Evolutionary conservation across 2,113 vertebrate species (phyloP).

Genomic region (Toxotes jaculatrix): DNA sequence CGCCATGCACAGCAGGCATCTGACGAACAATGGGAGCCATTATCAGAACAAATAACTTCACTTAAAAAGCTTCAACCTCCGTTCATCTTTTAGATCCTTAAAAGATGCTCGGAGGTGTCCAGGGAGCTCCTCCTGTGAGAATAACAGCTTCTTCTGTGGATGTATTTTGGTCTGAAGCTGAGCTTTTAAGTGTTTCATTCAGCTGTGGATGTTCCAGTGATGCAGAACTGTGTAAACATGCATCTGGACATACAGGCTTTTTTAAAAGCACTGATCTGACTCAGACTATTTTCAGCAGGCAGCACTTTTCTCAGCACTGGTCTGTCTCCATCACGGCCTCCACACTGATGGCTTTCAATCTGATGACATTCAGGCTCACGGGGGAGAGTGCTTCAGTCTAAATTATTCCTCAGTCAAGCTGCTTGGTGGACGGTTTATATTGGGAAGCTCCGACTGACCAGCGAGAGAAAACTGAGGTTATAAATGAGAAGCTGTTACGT

Average conservation of each 20-base stretch:
- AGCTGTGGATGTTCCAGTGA: conserved; percentile 11
- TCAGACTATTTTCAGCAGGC: conserved; percentile 25
- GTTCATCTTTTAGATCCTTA: neutral
- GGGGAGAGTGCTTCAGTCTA: conserved; percentile 16
- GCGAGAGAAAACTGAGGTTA: too few relatives aligned
- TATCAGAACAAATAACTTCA: neutral
- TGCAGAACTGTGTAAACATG: conserved; percentile 28
- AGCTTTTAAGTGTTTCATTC: conserved; percentile 21
- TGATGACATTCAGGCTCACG: neutral
- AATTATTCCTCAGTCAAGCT: conserved; percentile 29
- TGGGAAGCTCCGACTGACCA: too few relatives aligned
- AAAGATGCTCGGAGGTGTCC: neutral
- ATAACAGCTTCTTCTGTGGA: conserved; percentile 2
- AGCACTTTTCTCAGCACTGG: conserved; percentile 24
- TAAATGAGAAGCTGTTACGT: too few relatives aligned
- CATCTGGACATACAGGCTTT: conserved; percentile 35
- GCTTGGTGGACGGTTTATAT: too few relatives aligned
- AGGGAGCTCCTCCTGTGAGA: neutral
- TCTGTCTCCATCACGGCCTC: neutral
- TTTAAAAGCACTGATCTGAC: conserved; percentile 45
- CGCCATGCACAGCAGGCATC: neutral
- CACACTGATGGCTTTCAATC: conserved; percentile 1
- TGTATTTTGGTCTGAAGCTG: conserved; percentile 13
- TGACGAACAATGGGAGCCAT: neutral
- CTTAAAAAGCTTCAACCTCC: conserved; percentile 1